Percentiles rank a stretch among this genome's conserved stretches.
Evolutionary conservation across 2,888 invertebrate species (phyloP).

Genomic region (Aphidoletes aphidimyza): DNA sequence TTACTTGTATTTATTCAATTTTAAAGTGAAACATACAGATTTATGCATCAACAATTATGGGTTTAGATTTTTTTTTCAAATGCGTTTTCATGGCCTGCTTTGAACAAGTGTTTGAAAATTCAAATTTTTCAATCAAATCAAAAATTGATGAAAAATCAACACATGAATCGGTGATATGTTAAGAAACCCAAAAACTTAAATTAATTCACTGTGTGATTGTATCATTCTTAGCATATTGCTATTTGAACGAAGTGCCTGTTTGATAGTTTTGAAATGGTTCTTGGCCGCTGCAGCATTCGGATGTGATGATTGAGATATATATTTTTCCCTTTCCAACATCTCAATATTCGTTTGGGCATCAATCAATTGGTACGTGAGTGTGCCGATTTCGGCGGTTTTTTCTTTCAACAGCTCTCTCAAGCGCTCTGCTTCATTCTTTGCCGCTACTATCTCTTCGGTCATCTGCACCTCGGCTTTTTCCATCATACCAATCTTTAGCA

Average conservation of each 20-base stretch:
- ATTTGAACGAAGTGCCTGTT: not conserved
- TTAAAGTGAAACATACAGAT: not conserved
- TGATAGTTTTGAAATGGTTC: not conserved
- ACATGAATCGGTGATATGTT: no score
- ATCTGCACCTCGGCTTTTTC: not conserved
- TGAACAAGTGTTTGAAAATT: no score
- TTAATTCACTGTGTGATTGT: no score
- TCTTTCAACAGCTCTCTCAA: not conserved
- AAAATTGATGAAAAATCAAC: no score
- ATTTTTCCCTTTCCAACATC: not conserved
- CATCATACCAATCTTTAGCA: not conserved
- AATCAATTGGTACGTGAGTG: not conserved
- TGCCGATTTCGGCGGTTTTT: not conserved
- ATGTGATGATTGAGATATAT: not conserved
- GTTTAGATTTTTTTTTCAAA: not conserved
- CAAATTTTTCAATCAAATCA: no score
- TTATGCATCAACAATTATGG: not conserved
- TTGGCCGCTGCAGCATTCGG: not conserved
- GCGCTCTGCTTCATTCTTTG: not conserved
- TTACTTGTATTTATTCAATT: slow-evolving; percentile 28
- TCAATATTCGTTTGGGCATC: not conserved
- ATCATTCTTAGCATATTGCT: not conserved
- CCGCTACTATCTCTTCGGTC: not conserved
- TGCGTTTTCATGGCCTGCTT: not conserved
- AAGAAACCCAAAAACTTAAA: no score